These are phyloP conservation scores for Apis florea DNA, from an alignment of 1,140 invertebrate genomes.

Conservation along the genomic window DNA sequence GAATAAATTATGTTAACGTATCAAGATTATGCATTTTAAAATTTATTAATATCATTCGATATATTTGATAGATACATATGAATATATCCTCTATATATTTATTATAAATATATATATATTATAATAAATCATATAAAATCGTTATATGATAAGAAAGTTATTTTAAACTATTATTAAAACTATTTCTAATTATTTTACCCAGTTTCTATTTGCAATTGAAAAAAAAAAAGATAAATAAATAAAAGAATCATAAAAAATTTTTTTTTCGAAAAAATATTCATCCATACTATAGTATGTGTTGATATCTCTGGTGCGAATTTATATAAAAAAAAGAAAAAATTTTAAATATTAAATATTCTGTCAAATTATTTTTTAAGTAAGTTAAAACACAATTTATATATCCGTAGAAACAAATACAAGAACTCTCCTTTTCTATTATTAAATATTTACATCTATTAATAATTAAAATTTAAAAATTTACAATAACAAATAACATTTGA, in stretches of 20 bases:
- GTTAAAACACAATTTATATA: not conserved
- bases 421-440: not conserved
- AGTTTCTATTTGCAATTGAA: not conserved
- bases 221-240: too few species aligned
- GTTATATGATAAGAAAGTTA: too few species aligned
- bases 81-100: not conserved
- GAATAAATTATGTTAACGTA: too few species aligned
- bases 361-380: not conserved
- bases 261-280: not conserved
- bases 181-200: conserved; percentile 8
- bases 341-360: not conserved
- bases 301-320: not conserved
- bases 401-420: not conserved
- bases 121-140: not conserved
- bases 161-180: not conserved
- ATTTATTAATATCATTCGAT: not conserved
- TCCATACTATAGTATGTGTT: too few species aligned
- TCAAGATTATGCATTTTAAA: not conserved
- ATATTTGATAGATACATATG: not conserved
- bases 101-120: not conserved
- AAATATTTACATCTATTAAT: not conserved
- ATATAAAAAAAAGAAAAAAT: not conserved
- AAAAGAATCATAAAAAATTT: not conserved
- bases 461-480: not conserved
- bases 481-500: not conserved